Conservation (phyloP, 2,888 invertebrate genomes). For the Hydrotaea diabolus region DNA sequence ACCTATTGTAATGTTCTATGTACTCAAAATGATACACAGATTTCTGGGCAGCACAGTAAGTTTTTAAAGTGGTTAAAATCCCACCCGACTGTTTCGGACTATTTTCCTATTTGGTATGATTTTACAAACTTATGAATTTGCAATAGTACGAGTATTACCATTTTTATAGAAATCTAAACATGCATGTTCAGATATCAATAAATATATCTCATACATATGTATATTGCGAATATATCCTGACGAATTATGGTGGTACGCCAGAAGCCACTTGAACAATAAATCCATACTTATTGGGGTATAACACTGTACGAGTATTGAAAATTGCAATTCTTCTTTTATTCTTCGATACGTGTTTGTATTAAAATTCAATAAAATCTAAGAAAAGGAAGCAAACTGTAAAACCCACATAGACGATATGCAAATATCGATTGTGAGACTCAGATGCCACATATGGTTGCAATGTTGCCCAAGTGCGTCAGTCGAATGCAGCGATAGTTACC, state of each 20-base stretch:
- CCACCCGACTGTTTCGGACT: too few relatives aligned
- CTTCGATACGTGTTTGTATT: not conserved
- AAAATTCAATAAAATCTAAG: not conserved
- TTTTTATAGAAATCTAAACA: not conserved
- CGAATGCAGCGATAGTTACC: not conserved
- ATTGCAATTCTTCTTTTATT: not conserved
- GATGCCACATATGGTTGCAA: not conserved
- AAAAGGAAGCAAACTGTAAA: not conserved
- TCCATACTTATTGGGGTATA: not conserved
- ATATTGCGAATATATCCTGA: constrained; percentile 3
- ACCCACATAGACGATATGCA: not conserved
- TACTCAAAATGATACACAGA: too few relatives aligned
- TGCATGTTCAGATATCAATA: not conserved
- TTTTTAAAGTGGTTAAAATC: too few relatives aligned
- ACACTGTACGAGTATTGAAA: too few relatives aligned
- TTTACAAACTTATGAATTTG: too few relatives aligned
- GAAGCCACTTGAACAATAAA: not conserved
- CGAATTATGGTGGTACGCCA: constrained; percentile 2
- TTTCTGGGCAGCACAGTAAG: too few relatives aligned
- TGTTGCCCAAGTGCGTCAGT: not conserved
- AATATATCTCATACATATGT: not conserved
- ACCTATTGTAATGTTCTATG: too few relatives aligned
- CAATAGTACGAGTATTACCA: too few relatives aligned
- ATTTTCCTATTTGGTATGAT: too few relatives aligned
- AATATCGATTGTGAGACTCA: not conserved